Evolutionary conservation across 1,140 invertebrate genomes (phyloP).

Genomic region (Wasmannia auropunctata): DNA sequence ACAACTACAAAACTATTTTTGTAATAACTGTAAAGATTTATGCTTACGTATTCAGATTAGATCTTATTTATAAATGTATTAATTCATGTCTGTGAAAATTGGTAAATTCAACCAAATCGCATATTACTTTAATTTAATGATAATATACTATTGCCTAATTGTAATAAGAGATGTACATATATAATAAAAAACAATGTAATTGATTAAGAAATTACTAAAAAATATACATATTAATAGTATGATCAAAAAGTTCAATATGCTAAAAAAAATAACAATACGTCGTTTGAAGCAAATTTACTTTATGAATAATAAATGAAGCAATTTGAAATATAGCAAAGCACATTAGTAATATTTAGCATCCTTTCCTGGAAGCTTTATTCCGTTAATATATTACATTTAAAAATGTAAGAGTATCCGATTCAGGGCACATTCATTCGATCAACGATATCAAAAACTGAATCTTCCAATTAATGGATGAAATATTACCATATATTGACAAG

Average conservation of each 20-base stretch:
- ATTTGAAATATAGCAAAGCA: background rate
- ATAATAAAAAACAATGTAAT: background rate
- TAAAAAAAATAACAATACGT: background rate
- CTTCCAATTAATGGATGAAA: background rate
- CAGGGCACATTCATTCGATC: background rate
- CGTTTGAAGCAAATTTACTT: background rate
- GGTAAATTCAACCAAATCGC: background rate
- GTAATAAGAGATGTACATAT: background rate
- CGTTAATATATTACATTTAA: background rate
- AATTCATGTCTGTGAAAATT: slow-evolving; percentile 5
- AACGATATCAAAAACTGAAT: background rate
- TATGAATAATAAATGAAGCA: background rate
- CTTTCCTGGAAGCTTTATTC: background rate
- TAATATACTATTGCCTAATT: background rate
- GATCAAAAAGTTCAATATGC: background rate
- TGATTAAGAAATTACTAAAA: background rate
- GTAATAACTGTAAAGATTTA: background rate
- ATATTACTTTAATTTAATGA: background rate
- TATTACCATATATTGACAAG: background rate
- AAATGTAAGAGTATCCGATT: background rate
- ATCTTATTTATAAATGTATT: background rate
- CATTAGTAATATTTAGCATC: background rate
- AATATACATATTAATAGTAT: background rate
- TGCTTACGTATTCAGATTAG: background rate
- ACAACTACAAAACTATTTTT: background rate